Evolutionary conservation across 2,113 vertebrate species (phyloP).

Genomic region (Hemiprocne comata): DNA sequence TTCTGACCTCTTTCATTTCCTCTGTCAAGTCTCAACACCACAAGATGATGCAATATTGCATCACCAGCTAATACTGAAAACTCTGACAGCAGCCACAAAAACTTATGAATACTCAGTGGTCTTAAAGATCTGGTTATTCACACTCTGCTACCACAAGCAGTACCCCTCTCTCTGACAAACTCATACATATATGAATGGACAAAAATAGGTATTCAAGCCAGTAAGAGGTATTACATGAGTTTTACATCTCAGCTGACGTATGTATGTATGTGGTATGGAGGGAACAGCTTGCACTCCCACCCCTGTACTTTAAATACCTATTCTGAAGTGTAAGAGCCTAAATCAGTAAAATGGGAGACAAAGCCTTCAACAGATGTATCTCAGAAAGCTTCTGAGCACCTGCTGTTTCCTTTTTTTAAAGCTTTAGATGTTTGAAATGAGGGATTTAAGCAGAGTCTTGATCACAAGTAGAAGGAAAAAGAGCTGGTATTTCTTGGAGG

Average conservation of each 20-base stretch:
- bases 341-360: slow-evolving; percentile 14
- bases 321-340: background rate
- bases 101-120: background rate
- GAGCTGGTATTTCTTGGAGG: background rate
- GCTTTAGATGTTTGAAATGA: background rate
- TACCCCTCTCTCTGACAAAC: background rate
- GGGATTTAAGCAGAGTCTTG: background rate
- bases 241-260: slow-evolving; percentile 15
- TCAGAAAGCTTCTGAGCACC: slow-evolving; percentile 14
- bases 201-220: background rate
- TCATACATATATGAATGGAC: background rate
- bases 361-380: slow-evolving; percentile 31
- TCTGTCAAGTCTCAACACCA: background rate
- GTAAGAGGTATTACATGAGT: background rate
- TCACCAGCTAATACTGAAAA: slow-evolving; percentile 15
- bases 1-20: slow-evolving; percentile 41
- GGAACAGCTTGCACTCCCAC: slow-evolving; percentile 53
- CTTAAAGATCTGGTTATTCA: background rate
- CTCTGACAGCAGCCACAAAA: background rate
- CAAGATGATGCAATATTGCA: slow-evolving; percentile 65
- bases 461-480: background rate
- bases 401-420: slow-evolving; percentile 22
- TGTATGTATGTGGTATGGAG: background rate
- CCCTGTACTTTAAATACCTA: slow-evolving; percentile 44
- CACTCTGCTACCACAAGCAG: background rate